phyloP scores from a whole-genome alignment of 2,888 invertebrate genomes.

The Acrobasis suavella region DNA sequence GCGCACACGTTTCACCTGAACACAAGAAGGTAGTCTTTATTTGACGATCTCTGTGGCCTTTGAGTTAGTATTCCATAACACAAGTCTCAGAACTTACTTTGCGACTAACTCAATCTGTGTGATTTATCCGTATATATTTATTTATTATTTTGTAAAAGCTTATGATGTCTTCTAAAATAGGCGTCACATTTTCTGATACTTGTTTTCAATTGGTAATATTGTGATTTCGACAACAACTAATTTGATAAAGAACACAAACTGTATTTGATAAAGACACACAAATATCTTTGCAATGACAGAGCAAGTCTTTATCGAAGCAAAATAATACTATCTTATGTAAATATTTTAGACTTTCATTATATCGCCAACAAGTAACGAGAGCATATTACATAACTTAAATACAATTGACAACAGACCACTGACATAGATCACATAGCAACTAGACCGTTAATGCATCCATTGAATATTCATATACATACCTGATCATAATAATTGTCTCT shows the following conservation, averaged over 20 bases:
- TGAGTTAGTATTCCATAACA: too few species aligned
- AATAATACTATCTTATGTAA: background rate
- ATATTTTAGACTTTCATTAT: background rate
- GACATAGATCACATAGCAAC: conserved; percentile 14
- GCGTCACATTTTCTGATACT: background rate
- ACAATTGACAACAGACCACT: conserved; percentile 5
- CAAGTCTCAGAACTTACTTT: too few species aligned
- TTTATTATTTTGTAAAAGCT: background rate
- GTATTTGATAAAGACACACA: too few species aligned
- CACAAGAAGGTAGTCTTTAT: too few species aligned
- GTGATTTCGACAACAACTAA: background rate
- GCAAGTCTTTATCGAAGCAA: background rate
- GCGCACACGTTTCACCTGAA: conserved; percentile 93
- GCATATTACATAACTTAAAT: conserved; percentile 10
- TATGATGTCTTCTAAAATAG: background rate
- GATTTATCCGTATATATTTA: too few species aligned
- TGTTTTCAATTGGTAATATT: background rate
- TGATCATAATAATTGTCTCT: conserved; percentile 97
- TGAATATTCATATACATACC: conserved; percentile 66
- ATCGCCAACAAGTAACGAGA: background rate
- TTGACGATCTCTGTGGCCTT: too few species aligned
- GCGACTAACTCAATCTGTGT: too few species aligned
- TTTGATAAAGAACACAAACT: too few species aligned
- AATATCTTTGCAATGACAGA: background rate
- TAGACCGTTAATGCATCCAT: conserved; percentile 7